These are phyloP conservation scores for Pseudochirops corinnae DNA, from an alignment of 2,797 vertebrate species.

Conservation along the genomic window DNA sequence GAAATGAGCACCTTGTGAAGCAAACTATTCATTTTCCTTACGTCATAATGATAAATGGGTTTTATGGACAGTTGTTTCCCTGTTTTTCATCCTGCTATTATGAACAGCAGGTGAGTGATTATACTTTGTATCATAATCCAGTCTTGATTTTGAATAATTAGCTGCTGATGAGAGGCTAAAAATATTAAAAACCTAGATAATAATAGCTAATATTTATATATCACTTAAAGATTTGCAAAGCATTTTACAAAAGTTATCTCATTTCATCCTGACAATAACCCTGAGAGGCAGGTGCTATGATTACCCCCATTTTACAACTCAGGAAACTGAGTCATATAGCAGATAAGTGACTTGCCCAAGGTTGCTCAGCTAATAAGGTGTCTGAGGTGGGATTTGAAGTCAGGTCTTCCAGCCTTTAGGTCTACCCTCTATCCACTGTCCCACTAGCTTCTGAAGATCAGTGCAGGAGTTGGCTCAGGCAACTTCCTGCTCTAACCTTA, in stretches of 20 bases:
- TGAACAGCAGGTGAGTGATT: background rate
- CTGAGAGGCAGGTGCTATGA: background rate
- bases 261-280: background rate
- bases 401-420: background rate
- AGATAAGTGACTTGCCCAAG: background rate
- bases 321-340: background rate
- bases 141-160: background rate
- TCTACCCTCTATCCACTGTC: background rate
- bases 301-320: background rate
- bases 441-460: background rate
- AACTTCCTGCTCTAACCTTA: background rate
- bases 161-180: background rate
- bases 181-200: background rate
- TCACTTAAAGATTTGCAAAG: background rate
- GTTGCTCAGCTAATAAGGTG: background rate
- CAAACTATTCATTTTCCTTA: background rate
- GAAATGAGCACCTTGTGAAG: fast-evolving
- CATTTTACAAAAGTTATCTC: background rate
- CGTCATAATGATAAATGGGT: background rate
- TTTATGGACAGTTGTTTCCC: background rate
- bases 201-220: background rate
- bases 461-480: background rate
- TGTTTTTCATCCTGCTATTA: background rate
- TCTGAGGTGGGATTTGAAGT: background rate
- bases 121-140: background rate